Conservation (phyloP, 92 coral and sea anemone genomes). For the Muricea muricata region DNA sequence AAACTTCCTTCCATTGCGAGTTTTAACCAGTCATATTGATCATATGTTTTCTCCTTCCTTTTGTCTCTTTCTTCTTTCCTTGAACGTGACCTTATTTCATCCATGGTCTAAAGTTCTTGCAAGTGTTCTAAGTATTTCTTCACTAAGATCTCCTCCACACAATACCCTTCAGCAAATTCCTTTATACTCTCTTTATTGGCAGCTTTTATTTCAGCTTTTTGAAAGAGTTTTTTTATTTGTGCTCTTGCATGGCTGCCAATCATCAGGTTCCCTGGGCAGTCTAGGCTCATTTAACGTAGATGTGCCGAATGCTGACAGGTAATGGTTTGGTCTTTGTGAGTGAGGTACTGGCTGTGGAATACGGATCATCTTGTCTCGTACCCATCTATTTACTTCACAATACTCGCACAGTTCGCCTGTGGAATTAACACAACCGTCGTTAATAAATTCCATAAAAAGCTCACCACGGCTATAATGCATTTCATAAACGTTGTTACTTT, state of each 20-base stretch:
- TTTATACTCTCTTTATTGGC: not conserved
- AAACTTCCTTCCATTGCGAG: constrained; percentile 9
- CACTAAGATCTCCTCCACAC: not conserved
- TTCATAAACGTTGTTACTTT: constrained; percentile 27
- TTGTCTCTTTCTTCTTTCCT: not conserved
- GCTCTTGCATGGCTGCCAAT: constrained; percentile 39
- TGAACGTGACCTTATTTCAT: not conserved
- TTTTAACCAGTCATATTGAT: constrained; percentile 12
- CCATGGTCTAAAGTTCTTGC: not conserved
- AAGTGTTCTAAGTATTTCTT: constrained; percentile 1
- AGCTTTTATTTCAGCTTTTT: not conserved
- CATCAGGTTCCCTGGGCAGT: constrained; percentile 41
- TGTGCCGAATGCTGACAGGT: constrained; percentile 25
- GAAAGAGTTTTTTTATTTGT: not conserved
- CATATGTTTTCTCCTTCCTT: not conserved
- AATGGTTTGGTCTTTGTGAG: constrained; percentile 38
- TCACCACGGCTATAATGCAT: constrained; percentile 55
- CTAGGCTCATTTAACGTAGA: constrained; percentile 43
- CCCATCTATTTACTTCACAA: constrained; percentile 49
- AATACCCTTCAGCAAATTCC: not conserved
- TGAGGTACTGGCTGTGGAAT: constrained; percentile 50
- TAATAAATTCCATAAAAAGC: constrained; percentile 53
- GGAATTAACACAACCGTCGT: constrained; percentile 33
- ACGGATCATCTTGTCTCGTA: constrained; percentile 34
- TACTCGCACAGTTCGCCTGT: constrained; percentile 44